Evolutionary conservation across 1,140 invertebrate genomes (phyloP), one percentile per base, ranked within the genome.

Genomic region (Tetraneura akinire): DNA sequence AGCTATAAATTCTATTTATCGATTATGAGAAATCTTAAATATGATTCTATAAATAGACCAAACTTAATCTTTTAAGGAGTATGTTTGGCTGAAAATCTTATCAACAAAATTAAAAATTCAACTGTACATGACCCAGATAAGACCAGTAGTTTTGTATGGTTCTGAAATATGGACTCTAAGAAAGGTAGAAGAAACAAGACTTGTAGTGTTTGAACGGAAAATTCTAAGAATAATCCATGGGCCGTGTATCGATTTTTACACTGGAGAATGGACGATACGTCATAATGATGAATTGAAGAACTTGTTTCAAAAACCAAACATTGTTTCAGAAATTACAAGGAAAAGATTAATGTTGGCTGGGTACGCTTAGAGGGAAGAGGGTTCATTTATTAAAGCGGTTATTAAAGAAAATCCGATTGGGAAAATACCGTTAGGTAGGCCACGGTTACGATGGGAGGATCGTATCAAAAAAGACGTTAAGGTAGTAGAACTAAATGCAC

Each of bases 1-100:
- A 81, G 14, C n/a, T 81, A 23, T 60, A 81, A 55, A 81, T 82
- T 37, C 26, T 83, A 16, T 83, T 83, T 66, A 80, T 82, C 6
- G 80, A 82, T 80, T 83, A 64, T 80, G 45, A 42, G 16, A 80
- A 80, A n/a, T n/a, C n/a, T n/a, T n/a, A n/a, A n/a, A n/a, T n/a
- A n/a, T n/a, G n/a, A n/a, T n/a, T n/a, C n/a, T n/a, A n/a, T 80
- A 3, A 29, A 80, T 14, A 14, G 6, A 51, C 14, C 18, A 0
- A 60, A 37, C 32, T 8, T 37, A 37, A 4, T 26, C 23, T n/a
- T n/a, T 37, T 37, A 37, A 37, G 32, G 8, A 37, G 32, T 37
- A 37, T 37, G 32, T 37, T 37, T 37, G 32, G 32, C 32, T 37
- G 3, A 37, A 37, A 37, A 37, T 37, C 3, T 37, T 37, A 37